Conservation (phyloP, 2,888 invertebrate genomes). For the Leptinotarsa rubiginosa region DNA sequence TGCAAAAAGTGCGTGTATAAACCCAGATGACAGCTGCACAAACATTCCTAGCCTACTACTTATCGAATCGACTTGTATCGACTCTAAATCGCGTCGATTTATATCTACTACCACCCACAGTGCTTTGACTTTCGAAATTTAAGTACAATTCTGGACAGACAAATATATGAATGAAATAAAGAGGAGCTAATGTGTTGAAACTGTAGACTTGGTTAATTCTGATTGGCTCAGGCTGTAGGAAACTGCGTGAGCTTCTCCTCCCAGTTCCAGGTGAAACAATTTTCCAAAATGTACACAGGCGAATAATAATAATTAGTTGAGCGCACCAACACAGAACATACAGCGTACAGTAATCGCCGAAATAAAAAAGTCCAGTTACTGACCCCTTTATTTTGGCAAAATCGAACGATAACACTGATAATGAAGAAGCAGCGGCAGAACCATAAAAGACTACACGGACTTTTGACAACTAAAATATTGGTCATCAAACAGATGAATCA, state of each 20-base stretch:
- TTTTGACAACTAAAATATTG: slow-evolving; percentile 66
- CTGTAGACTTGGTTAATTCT: not conserved
- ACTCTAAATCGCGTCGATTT: slow-evolving; percentile 27
- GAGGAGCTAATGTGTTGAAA: slow-evolving; percentile 30
- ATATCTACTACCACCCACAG: slow-evolving; percentile 59
- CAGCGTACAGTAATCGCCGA: not conserved
- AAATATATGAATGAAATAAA: slow-evolving; percentile 38
- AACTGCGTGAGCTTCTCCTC: not conserved
- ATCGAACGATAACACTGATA: slow-evolving; percentile 17
- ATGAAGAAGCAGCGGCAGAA: slow-evolving; percentile 57
- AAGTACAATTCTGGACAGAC: slow-evolving; percentile 64
- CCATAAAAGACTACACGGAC: slow-evolving; percentile 59
- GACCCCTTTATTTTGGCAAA: not conserved
- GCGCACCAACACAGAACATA: not conserved
- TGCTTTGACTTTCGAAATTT: slow-evolving; percentile 54
- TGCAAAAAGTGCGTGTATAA: slow-evolving; percentile 26
- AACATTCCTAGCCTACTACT: slow-evolving; percentile 60
- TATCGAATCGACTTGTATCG: slow-evolving; percentile 54
- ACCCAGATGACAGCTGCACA: slow-evolving; percentile 56
- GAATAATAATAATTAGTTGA: too few species aligned
- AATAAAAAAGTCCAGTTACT: not conserved
- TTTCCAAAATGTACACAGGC: not conserved
- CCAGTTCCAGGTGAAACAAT: not conserved
- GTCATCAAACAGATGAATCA: slow-evolving; percentile 69
- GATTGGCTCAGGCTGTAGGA: not conserved